Percentiles rank a stretch among this genome's conserved stretches.
phyloP scores from a whole-genome alignment of 2,888 invertebrate species.

The Oxyscelio sp. region DNA sequence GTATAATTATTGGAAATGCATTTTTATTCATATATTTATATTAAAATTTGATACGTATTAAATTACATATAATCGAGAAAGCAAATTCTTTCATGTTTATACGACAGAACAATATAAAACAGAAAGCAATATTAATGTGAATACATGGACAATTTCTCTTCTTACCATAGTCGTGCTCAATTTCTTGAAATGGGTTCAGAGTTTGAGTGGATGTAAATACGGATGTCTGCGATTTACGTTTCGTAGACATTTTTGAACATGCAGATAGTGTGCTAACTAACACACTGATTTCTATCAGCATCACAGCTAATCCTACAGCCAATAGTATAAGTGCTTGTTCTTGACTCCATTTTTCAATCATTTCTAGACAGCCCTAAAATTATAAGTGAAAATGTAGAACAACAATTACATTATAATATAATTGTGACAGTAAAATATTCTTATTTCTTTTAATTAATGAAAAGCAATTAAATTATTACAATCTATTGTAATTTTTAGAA shows the following conservation, averaged over 20 bases:
- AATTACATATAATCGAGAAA: too few species aligned
- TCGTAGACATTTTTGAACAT: conserved; percentile 91
- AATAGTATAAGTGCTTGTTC: conserved; percentile 93
- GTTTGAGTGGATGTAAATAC: conserved; percentile 86
- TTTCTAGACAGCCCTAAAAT: conserved; percentile 91
- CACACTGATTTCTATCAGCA: conserved; percentile 93
- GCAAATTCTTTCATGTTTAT: too few species aligned
- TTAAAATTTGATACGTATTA: too few species aligned
- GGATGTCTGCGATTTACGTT: conserved; percentile 88
- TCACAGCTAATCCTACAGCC: conserved; percentile 91
- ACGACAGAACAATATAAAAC: neutral
- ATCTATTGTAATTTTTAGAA: too few species aligned
- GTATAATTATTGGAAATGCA: too few species aligned
- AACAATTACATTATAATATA: too few species aligned
- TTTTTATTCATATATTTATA: too few species aligned
- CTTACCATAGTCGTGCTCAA: conserved; percentile 85
- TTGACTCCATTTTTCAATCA: conserved; percentile 93
- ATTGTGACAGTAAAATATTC: too few species aligned
- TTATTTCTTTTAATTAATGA: too few species aligned
- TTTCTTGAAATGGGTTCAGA: conserved; percentile 84
- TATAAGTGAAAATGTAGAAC: too few species aligned
- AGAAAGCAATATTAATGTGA: neutral
- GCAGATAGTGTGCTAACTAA: conserved; percentile 92
- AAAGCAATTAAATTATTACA: too few species aligned
- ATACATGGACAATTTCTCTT: neutral